Conservation (phyloP, 2,797 vertebrate species). For the Synanceia verrucosa region DNA sequence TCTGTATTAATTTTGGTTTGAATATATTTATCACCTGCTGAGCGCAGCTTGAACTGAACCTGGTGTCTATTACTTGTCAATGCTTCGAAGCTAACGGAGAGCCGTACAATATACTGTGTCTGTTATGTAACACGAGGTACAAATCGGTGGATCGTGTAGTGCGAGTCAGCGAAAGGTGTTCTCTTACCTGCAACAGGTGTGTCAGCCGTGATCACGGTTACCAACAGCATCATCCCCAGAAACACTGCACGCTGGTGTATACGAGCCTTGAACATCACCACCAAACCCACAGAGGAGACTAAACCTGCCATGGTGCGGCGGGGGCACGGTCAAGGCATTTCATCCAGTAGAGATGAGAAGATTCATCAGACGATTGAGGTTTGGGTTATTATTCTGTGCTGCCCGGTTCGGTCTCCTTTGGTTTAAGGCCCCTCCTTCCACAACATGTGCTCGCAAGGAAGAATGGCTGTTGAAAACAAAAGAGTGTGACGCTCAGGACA, state of each 20-base stretch:
- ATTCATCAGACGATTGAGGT: conserved; percentile 20
- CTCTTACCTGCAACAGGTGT: conserved; percentile 81
- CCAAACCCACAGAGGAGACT: conserved; percentile 64
- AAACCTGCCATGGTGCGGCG: conserved; percentile 74
- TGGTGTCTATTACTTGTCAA: neutral
- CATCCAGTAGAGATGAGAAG: conserved; percentile 51
- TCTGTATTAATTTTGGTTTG: neutral
- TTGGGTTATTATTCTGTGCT: neutral
- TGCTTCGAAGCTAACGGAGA: neutral
- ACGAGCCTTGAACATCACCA: conserved; percentile 58
- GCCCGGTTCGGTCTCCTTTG: conserved; percentile 21
- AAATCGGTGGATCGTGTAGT: conserved; percentile 32
- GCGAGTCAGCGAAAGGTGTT: conserved; percentile 36
- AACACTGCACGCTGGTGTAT: conserved; percentile 52
- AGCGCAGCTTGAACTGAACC: neutral
- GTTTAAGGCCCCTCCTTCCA: conserved; percentile 36
- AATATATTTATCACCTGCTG: neutral
- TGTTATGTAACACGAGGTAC: conserved; percentile 30
- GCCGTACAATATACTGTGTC: neutral
- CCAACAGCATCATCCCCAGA: conserved; percentile 72
- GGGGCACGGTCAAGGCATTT: conserved; percentile 75
- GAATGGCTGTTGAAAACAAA: conserved; percentile 43
- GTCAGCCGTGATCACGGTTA: conserved; percentile 70
- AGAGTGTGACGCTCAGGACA: conserved; percentile 24
- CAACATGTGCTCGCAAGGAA: conserved; percentile 15